Evolutionary conservation across 1,140 invertebrate genomes (phyloP).

Genomic region (Macrobrachium rosenbergii): DNA sequence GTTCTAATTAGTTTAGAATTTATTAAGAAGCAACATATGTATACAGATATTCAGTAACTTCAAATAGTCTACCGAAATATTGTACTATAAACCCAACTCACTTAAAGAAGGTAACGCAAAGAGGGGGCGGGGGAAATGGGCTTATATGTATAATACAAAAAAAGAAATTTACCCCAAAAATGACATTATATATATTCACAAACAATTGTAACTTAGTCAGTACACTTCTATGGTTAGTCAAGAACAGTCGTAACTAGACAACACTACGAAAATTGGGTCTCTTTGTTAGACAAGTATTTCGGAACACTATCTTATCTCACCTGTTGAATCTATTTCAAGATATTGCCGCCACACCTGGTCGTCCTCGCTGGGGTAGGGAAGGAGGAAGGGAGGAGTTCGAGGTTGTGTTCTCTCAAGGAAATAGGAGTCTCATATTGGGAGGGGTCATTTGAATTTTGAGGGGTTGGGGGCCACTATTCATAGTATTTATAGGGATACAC

Average conservation of each 20-base stretch:
- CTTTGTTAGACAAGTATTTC: slow-evolving; percentile 41
- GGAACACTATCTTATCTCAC: slow-evolving; percentile 28
- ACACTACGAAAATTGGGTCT: slow-evolving; percentile 50
- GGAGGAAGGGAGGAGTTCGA: too few relatives aligned
- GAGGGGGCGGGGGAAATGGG: too few relatives aligned
- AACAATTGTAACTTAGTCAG: too few relatives aligned
- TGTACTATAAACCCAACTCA: slow-evolving; percentile 59
- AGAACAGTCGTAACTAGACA: slow-evolving; percentile 36
- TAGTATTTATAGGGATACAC: neutral
- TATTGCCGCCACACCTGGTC: slow-evolving; percentile 30
- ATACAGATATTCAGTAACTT: slow-evolving; percentile 60
- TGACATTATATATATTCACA: too few relatives aligned
- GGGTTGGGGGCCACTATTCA: too few relatives aligned
- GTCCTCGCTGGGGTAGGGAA: neutral
- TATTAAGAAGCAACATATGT: slow-evolving; percentile 62
- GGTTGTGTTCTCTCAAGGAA: neutral
- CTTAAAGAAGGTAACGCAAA: slow-evolving; percentile 27
- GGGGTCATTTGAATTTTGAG: neutral
- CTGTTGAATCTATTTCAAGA: slow-evolving; percentile 42
- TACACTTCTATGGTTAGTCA: slow-evolving; percentile 26
- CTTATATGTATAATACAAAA: too few relatives aligned
- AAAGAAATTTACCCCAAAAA: too few relatives aligned
- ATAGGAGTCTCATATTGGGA: neutral
- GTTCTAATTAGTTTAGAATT: slow-evolving; percentile 53
- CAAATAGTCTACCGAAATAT: slow-evolving; percentile 61